Evolutionary conservation across 2,113 vertebrate species (phyloP).

Genomic region (Osmerus mordax): DNA sequence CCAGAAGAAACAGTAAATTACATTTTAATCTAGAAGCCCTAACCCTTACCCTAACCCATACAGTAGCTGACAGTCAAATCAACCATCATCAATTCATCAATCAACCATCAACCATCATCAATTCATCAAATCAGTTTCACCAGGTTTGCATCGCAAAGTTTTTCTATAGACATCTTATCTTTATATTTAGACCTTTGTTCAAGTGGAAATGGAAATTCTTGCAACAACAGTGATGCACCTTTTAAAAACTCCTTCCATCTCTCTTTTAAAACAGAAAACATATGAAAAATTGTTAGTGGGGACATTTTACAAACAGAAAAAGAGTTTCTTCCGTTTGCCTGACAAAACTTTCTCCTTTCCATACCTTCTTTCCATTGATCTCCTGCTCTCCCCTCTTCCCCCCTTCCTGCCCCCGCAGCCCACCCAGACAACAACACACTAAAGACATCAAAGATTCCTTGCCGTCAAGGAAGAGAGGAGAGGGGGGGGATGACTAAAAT

Average conservation of each 20-base stretch:
- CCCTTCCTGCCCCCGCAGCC: not conserved
- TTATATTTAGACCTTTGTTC: too few relatives aligned
- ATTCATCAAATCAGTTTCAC: too few relatives aligned
- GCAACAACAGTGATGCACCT: constrained; percentile 10
- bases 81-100: too few relatives aligned
- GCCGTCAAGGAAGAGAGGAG: constrained; percentile 44
- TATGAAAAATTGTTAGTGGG: constrained; percentile 9
- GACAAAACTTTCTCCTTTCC: constrained; percentile 46
- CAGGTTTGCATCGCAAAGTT: too few relatives aligned
- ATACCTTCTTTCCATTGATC: constrained; percentile 53
- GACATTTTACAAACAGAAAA: constrained; percentile 34
- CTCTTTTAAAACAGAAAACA: not conserved
- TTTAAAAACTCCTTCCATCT: constrained; percentile 19
- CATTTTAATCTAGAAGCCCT: too few relatives aligned
- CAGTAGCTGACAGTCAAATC: too few relatives aligned
- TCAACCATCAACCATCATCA: too few relatives aligned
- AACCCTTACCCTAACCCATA: too few relatives aligned
- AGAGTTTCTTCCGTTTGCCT: constrained; percentile 30
- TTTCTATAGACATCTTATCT: too few relatives aligned
- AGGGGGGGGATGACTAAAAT: constrained; percentile 49
- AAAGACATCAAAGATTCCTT: constrained; percentile 3
- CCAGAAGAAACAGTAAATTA: too few relatives aligned
- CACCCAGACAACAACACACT: not conserved
- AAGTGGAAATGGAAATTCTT: too few relatives aligned
- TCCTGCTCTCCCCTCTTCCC: constrained; percentile 23